phyloP scores from a whole-genome alignment of 1,140 invertebrate genomes.

The Cyclargus thomasi region DNA sequence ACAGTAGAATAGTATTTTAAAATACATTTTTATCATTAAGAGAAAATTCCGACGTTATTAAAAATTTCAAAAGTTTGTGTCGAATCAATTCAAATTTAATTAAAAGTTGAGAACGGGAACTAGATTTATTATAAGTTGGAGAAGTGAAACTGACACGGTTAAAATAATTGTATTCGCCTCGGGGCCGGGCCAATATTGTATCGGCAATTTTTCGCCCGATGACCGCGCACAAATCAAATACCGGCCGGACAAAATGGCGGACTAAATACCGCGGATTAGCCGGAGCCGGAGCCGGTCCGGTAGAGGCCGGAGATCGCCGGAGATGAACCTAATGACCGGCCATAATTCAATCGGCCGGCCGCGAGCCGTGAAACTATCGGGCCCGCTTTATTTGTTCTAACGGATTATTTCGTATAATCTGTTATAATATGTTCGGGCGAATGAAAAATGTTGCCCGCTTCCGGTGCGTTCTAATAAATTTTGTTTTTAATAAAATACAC shows the following conservation, averaged over 20 bases:
- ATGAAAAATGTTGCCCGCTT: constrained; percentile 27
- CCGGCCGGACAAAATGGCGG: constrained; percentile 32
- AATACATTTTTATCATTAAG: no score
- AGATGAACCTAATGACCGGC: constrained; percentile 57
- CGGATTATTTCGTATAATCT: constrained; percentile 37
- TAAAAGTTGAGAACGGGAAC: background rate
- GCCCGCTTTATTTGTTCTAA: constrained; percentile 40
- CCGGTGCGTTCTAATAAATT: constrained; percentile 12
- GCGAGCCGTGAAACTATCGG: constrained; percentile 49
- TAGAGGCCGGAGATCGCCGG: constrained; percentile 33
- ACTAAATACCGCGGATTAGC: constrained; percentile 38
- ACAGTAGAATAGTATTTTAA: no score
- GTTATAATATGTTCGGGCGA: constrained; percentile 31
- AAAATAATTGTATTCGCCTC: no score
- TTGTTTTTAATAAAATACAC: constrained; percentile 14
- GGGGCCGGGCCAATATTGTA: no score
- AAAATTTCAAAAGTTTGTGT: no score
- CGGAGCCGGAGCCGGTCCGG: constrained; percentile 37
- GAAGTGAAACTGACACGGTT: no score
- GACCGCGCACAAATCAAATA: constrained; percentile 11
- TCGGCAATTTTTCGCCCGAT: no score
- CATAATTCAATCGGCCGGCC: constrained; percentile 64
- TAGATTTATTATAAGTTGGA: background rate
- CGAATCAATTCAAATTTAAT: background rate
- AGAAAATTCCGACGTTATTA: no score